Evolutionary conservation across 2,888 invertebrate genomes (phyloP).

Genomic region (Macrosiphum euphorbiae): DNA sequence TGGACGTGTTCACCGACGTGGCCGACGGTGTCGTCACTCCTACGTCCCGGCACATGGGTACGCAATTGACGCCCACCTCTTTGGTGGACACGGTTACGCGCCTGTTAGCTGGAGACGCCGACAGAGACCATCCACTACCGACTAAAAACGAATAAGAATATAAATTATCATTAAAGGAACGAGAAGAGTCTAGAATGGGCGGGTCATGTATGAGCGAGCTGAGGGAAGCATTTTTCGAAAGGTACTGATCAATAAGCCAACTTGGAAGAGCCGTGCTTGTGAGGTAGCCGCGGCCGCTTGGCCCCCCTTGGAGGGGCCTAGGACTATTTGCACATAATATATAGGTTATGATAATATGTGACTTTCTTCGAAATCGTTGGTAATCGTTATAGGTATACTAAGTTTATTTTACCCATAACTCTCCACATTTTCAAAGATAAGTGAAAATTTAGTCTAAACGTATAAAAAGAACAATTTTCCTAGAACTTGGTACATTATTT

Average conservation of each 20-base stretch:
- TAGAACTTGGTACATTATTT: not conserved
- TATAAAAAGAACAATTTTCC: not conserved
- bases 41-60: slow-evolving; percentile 76
- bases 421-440: not conserved
- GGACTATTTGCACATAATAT: not conserved
- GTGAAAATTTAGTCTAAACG: not conserved
- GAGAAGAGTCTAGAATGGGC: too few species aligned
- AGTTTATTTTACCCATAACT: not conserved
- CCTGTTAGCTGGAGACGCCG: not conserved
- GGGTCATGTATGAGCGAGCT: too few species aligned
- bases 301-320: too few species aligned
- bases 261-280: too few species aligned
- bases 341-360: not conserved
- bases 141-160: not conserved
- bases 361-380: not conserved
- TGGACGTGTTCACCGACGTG: slow-evolving; percentile 67
- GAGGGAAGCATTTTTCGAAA: too few species aligned
- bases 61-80: slow-evolving; percentile 76
- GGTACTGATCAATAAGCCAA: too few species aligned
- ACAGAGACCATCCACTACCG: not conserved
- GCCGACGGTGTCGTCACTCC: slow-evolving; percentile 71
- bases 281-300: too few species aligned
- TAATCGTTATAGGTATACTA: not conserved
- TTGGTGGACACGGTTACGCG: slow-evolving; percentile 40
- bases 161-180: not conserved